Conservation (phyloP, 2,797 vertebrate species). For the Taeniopygia guttata region DNA sequence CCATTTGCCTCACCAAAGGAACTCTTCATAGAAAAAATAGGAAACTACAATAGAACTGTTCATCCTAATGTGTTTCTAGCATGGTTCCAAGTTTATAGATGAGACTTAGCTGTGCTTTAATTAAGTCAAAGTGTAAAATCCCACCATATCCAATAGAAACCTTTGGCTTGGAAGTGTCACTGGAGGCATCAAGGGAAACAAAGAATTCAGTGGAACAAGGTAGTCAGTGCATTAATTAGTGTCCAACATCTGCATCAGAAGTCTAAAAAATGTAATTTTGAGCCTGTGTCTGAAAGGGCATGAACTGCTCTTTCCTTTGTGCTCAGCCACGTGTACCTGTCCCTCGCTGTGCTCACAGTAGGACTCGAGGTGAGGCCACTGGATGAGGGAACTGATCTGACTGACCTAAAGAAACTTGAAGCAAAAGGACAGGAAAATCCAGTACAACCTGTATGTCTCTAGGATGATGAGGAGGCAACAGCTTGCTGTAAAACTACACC, state of each 20-base stretch:
- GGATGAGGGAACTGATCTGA: neutral
- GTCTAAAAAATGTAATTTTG: neutral
- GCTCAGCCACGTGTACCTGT: neutral
- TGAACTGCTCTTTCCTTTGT: neutral
- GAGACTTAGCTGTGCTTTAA: neutral
- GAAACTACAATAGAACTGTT: neutral
- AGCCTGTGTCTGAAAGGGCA: neutral
- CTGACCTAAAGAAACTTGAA: neutral
- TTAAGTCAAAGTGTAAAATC: neutral
- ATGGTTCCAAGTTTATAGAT: neutral
- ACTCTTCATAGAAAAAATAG: neutral
- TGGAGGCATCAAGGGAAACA: neutral
- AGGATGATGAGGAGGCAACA: neutral
- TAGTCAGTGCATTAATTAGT: neutral
- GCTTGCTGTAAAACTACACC: neutral
- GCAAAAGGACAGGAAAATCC: neutral
- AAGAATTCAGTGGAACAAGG: neutral
- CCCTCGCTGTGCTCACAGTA: neutral
- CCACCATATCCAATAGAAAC: neutral
- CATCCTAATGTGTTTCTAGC: neutral
- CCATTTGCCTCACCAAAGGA: neutral
- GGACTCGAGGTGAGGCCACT: rapidly evolving
- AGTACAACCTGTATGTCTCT: neutral
- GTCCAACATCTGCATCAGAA: neutral
- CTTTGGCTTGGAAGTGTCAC: neutral